Evolutionary conservation across 1,140 invertebrate species (phyloP), one percentile per base, ranked within the genome.

Genomic region (Drosophila mayri): DNA sequence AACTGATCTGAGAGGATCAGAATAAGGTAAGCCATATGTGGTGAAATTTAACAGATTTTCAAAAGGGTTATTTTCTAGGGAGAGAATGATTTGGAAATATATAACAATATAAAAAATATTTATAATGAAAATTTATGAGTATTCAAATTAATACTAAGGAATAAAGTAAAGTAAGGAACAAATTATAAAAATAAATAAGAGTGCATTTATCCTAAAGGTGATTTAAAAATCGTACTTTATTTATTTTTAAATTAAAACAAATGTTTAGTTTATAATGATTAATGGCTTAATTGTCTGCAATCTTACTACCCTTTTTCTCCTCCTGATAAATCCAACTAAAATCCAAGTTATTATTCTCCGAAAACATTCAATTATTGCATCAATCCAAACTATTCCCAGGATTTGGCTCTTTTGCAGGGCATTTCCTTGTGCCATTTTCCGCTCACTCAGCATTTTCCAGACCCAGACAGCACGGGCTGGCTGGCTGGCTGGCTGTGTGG

Each of bases 391-490:
- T 64, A 47, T 46, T 63, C 11, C 11, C 25, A 32, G 30, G 14
- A 38, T 4, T 47, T n/a, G 38, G 43, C 58, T 20, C 57, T 46
- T 46, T 44, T 25, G 62, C 37, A 44, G 47, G 28, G 37, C 70
- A 72, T 54, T 44, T 70, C 38, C 63, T 35, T 55, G 64, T 70
- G 64, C 37, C 46, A 44, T 70, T 70, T 55, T 46, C 54, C 66
- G 55, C 70, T 35, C 38, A 40, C 30, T 77, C 73, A 54, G 66
- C 75, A 68, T 47, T 76, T 76, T 63, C 61, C 60, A 84, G 0
- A 14, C 61, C 81, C 76, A 74, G 68, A 74, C 82, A 77, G 78
- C 73, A 57, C 32, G 35, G 40, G 46, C 28, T 8, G 30, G 61
- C 68, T 60, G 40, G 40, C 6, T 30, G 28, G 28, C 28, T 30